These are phyloP conservation scores for Salpingus planirostris DNA, from an alignment of 2,888 invertebrate genomes.

Conservation along the genomic window DNA sequence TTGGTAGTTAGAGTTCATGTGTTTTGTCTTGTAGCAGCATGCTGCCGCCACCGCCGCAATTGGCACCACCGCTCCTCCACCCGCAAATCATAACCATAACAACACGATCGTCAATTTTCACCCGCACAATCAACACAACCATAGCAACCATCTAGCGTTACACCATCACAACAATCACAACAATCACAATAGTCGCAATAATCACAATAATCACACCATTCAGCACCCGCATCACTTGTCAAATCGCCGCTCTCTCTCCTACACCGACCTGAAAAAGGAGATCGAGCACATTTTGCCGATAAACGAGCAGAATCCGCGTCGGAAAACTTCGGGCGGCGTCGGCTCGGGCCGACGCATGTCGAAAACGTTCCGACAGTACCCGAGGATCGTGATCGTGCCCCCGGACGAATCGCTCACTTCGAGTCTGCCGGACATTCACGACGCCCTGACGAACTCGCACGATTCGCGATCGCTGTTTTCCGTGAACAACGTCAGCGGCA, in stretches of 20 bases:
- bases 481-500: constrained; percentile 27
- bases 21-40: constrained; percentile 36
- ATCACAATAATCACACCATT: no score
- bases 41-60: constrained; percentile 16
- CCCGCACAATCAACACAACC: no score
- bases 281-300: constrained; percentile 36
- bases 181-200: no score
- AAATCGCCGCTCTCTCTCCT: no score
- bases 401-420: constrained; percentile 32
- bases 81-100: constrained; percentile 12
- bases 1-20: constrained; percentile 12
- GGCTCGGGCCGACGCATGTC: constrained; percentile 26
- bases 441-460: constrained; percentile 3
- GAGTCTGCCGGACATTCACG: constrained; percentile 36
- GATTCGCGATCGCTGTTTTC: no score
- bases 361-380: constrained; percentile 32
- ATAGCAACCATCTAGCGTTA: no score
- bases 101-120: no score
- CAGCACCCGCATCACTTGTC: no score
- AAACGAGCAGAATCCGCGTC: background rate
- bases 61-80: constrained; percentile 4
- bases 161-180: no score
- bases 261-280: constrained; percentile 35
- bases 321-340: constrained; percentile 22
- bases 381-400: constrained; percentile 32